A percentile compares a stretch with the other conserved stretches of the same genome.
Conservation (phyloP, 2,888 invertebrate species). For the Drosophila fungiperda region DNA sequence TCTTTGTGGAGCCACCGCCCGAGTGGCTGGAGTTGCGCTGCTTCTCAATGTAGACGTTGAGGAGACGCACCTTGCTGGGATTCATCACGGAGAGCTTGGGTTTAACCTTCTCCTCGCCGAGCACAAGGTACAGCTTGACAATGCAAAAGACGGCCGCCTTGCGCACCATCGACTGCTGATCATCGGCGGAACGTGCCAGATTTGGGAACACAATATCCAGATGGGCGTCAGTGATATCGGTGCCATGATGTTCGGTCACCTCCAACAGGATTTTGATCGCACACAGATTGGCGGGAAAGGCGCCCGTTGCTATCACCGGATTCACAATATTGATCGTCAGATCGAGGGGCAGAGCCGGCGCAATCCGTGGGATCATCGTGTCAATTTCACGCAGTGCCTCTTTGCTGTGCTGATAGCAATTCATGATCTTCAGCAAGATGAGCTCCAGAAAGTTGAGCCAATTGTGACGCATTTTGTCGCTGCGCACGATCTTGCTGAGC, state of each 20-base stretch:
- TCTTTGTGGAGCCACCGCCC: slow-evolving; percentile 82
- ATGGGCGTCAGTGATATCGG: slow-evolving; percentile 90
- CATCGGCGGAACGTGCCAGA: slow-evolving; percentile 95
- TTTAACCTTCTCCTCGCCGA: slow-evolving; percentile 93
- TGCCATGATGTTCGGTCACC: slow-evolving; percentile 91
- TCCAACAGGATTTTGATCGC: slow-evolving; percentile 96
- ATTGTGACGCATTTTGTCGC: slow-evolving; percentile 90
- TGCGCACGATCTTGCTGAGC: slow-evolving; percentile 93
- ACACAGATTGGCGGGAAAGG: slow-evolving; percentile 94
- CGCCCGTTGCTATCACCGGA: slow-evolving; percentile 95
- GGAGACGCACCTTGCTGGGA: slow-evolving; percentile 90
- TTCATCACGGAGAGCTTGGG: slow-evolving; percentile 93
- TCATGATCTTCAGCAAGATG: slow-evolving; percentile 94
- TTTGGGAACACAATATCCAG: slow-evolving; percentile 94
- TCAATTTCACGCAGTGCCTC: slow-evolving; percentile 94
- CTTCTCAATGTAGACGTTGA: slow-evolving; percentile 83
- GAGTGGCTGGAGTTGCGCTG: slow-evolving; percentile 72
- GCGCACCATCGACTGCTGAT: slow-evolving; percentile 95
- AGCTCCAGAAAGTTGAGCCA: slow-evolving; percentile 97
- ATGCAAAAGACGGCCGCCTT: slow-evolving; percentile 99
- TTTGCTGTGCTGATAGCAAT: slow-evolving; percentile 92
- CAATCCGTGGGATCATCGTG: slow-evolving; percentile 90
- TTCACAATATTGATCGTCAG: slow-evolving; percentile 89
- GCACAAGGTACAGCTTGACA: slow-evolving; percentile 95
- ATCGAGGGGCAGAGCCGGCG: slow-evolving; percentile 92